These are phyloP conservation scores for Seira sanloemensis DNA, from an alignment of 2,888 invertebrate genomes.

Conservation along the genomic window DNA sequence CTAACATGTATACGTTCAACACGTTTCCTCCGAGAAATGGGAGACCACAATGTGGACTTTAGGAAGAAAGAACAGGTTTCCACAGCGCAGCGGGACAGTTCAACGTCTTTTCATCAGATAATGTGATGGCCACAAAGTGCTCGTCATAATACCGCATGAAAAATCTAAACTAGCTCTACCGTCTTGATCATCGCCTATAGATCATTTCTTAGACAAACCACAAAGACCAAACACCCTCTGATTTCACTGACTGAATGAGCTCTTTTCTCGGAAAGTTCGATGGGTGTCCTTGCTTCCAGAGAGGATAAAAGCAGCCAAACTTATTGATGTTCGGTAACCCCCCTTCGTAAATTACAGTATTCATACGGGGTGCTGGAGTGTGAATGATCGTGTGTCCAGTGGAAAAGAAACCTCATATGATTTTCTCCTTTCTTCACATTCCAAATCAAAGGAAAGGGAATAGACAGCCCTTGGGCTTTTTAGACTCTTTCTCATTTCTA, in stretches of 20 bases:
- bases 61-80: too few species aligned
- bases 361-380: slow-evolving; percentile 21
- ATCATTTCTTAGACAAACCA: background rate
- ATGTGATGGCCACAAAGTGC: too few species aligned
- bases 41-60: too few species aligned
- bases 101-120: too few species aligned
- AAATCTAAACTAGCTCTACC: too few species aligned
- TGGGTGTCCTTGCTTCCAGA: too few species aligned
- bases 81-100: too few species aligned
- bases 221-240: background rate
- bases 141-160: too few species aligned
- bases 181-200: too few species aligned
- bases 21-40: background rate
- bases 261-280: background rate
- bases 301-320: too few species aligned
- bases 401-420: slow-evolving; percentile 33
- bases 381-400: slow-evolving; percentile 44
- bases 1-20: background rate
- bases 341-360: background rate
- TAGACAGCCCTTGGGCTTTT: slow-evolving; percentile 16
- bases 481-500: background rate
- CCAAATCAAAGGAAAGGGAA: slow-evolving; percentile 31
- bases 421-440: too few species aligned
- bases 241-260: background rate
- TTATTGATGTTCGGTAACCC: background rate